These are phyloP conservation scores for Anthopleura sola DNA, from an alignment of 64 coral and sea anemone genomes.

Conservation along the genomic window DNA sequence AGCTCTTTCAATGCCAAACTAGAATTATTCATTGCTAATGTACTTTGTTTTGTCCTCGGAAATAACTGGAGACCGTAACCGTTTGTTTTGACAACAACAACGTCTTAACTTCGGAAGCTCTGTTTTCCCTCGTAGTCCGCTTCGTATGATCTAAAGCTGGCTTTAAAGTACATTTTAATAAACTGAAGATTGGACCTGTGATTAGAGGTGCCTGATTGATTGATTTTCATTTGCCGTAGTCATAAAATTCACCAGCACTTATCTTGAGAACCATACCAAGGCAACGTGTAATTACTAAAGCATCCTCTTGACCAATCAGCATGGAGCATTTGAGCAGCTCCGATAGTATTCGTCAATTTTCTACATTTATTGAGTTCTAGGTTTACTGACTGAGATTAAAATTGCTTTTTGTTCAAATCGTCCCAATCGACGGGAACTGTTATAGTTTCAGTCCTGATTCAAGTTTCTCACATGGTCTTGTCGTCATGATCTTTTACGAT, in stretches of 20 bases:
- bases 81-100: too few relatives aligned
- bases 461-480: too few relatives aligned
- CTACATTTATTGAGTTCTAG: neutral
- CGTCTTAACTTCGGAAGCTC: too few relatives aligned
- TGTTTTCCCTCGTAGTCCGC: neutral
- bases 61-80: neutral
- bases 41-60: neutral
- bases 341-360: neutral
- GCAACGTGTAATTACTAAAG: neutral
- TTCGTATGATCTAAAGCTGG: neutral
- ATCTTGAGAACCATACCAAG: neutral
- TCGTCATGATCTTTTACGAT: too few relatives aligned
- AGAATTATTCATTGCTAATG: conserved; percentile 10
- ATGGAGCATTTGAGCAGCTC: neutral
- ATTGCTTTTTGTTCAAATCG: too few relatives aligned
- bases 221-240: neutral
- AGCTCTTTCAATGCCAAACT: neutral
- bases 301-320: neutral
- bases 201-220: neutral
- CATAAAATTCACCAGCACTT: neutral
- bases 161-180: neutral
- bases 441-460: too few relatives aligned
- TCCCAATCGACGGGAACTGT: too few relatives aligned
- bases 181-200: neutral
- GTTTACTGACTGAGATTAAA: too few relatives aligned